Base-by-base conservation (phyloP, 2,888 invertebrate genomes). In the Atrina japonica region DNA sequence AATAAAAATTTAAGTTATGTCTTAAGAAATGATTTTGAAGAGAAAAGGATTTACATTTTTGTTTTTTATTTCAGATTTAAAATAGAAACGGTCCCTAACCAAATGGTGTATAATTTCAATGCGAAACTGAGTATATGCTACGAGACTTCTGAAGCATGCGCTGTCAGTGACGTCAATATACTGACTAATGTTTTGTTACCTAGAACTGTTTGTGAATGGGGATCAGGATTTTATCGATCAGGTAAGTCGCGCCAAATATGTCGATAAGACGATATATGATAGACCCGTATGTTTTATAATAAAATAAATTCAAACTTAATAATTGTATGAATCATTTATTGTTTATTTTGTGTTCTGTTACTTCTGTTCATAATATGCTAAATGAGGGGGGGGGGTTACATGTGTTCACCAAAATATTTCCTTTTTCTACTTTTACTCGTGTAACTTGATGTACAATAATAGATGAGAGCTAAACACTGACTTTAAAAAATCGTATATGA, bases 191-290 rank as follows among this genome's bases (percentile, higher is more conserved):
- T 40, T 6, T 49, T 50, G 30, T 21, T 66, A 23, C 66, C 66
- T 1, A 66, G 58, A 21, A 45, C 58, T 23, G 49, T 66, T 14
- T 66, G 66, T 58, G 58, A 47, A 21, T 66, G 66, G 66, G 66
- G 66, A 2, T 49, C 58, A 11, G 66, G 66, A 55, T 58, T 66
- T 29, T 43, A 18, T 14, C 47, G 56, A 23, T 47, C 56, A 58
- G 49, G 66, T 66, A 58, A 40, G 5, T 2, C 35, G n/a, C n/a
- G n/a, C n/a, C n/a, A n/a, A n/a, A n/a, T n/a, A n/a, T n/a, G n/a
- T n/a, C n/a, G n/a, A n/a, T n/a, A n/a, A n/a, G n/a, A n/a, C n/a
- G n/a, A n/a, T n/a, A n/a, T n/a, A n/a, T n/a, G n/a, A n/a, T n/a
- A n/a, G n/a, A n/a, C n/a, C n/a, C n/a, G n/a, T n/a, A n/a, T n/a